Percentiles rank a stretch among this genome's conserved stretches.
phyloP scores from a whole-genome alignment of 2,113 vertebrate species.

The Fukomys damarensis region DNA sequence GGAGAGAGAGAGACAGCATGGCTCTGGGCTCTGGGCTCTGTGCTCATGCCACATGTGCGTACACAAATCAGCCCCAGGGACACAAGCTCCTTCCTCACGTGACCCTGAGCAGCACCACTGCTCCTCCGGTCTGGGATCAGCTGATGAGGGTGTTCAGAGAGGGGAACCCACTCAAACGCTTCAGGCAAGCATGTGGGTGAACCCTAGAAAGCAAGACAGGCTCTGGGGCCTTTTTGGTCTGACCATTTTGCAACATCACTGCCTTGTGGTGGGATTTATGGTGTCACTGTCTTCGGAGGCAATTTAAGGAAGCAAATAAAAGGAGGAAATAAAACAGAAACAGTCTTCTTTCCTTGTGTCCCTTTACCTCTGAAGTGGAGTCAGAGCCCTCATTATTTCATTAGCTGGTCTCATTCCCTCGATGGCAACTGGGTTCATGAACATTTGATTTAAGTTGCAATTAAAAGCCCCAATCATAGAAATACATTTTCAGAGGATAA shows the following conservation, averaged over 20 bases:
- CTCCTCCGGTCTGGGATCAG: constrained; percentile 14
- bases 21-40: not conserved
- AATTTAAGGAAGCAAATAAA: not conserved
- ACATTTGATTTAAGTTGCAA: constrained; percentile 77
- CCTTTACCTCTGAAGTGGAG: constrained; percentile 43
- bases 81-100: not conserved
- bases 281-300: not conserved
- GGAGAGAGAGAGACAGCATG: constrained; percentile 23
- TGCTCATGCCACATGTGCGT: constrained; percentile 22
- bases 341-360: not conserved
- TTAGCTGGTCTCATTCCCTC: constrained; percentile 56
- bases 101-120: not conserved
- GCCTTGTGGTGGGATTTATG: constrained; percentile 54
- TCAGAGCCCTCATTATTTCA: constrained; percentile 58
- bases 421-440: constrained; percentile 47
- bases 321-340: not conserved
- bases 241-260: not conserved
- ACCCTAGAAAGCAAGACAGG: constrained; percentile 13
- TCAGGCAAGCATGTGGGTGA: constrained; percentile 30
- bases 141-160: constrained; percentile 32
- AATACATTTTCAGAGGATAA: constrained; percentile 78
- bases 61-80: constrained; percentile 57
- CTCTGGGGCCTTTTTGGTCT: not conserved
- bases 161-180: constrained; percentile 53
- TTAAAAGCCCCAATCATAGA: constrained; percentile 78